Conservation (phyloP, 2,797 vertebrate species). For the Monodelphis domestica region DNA sequence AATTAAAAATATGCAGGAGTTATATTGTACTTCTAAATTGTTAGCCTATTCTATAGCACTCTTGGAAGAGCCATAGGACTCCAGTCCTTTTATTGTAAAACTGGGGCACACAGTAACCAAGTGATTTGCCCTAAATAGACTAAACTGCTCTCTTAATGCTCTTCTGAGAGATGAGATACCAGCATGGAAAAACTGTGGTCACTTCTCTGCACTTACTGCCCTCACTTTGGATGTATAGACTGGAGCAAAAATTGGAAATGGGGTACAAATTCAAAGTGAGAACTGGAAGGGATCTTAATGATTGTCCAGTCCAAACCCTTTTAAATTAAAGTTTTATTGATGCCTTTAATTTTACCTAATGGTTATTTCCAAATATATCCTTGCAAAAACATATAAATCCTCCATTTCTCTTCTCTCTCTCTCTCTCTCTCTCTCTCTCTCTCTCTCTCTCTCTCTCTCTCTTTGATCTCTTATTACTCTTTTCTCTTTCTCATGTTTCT, state of each 20-base stretch:
- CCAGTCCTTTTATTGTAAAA: background rate
- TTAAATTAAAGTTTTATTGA: background rate
- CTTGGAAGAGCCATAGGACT: background rate
- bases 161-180: background rate
- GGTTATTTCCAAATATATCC: background rate
- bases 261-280: background rate
- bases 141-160: background rate
- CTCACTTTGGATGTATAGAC: background rate
- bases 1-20: background rate
- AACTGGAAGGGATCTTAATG: background rate
- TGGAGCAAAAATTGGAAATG: background rate
- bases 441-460: too few relatives aligned
- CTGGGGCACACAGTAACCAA: background rate
- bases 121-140: background rate
- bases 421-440: conserved; percentile 8
- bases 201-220: background rate
- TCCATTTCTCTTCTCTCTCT: background rate
- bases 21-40: background rate
- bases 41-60: background rate
- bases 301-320: background rate
- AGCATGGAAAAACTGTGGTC: background rate
- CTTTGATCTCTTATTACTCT: background rate
- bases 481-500: background rate
- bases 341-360: background rate
- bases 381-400: background rate